Conservation (phyloP, 2,797 vertebrate genomes). For the Intellagama lesueurii region DNA sequence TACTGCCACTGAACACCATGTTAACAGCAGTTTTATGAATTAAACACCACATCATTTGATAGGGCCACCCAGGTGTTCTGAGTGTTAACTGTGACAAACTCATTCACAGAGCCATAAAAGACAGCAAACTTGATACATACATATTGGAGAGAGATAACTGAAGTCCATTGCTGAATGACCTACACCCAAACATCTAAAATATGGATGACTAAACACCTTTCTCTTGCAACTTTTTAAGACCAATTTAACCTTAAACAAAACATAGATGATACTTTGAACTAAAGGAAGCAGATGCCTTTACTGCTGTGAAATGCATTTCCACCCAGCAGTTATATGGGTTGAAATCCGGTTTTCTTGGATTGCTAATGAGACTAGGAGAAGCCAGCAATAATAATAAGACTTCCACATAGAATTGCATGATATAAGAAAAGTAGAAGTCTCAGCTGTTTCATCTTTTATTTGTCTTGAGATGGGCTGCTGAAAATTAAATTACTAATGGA, state of each 20-base stretch:
- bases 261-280: conserved; percentile 71
- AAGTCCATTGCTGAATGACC: conserved; percentile 53
- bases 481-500: conserved; percentile 64
- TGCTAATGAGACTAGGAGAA: conserved; percentile 59
- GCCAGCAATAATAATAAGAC: conserved; percentile 74
- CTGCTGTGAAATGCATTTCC: conserved; percentile 73
- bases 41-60: conserved; percentile 28
- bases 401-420: conserved; percentile 70
- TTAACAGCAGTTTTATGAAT: conserved; percentile 42
- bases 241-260: conserved; percentile 66
- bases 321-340: conserved; percentile 70
- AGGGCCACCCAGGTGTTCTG: conserved; percentile 42
- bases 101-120: conserved; percentile 34
- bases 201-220: conserved; percentile 68
- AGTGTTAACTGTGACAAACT: conserved; percentile 32
- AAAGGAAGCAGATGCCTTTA: conserved; percentile 74
- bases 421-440: conserved; percentile 66
- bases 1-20: not conserved
- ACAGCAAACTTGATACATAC: conserved; percentile 41
- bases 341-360: conserved; percentile 67
- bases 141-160: conserved; percentile 28
- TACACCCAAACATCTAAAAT: conserved; percentile 55
- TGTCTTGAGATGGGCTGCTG: conserved; percentile 66
- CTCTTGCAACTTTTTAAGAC: conserved; percentile 70
- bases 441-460: conserved; percentile 70